Evolutionary conservation across 2,888 invertebrate species (phyloP).

Genomic region (Sympetrum striolatum): DNA sequence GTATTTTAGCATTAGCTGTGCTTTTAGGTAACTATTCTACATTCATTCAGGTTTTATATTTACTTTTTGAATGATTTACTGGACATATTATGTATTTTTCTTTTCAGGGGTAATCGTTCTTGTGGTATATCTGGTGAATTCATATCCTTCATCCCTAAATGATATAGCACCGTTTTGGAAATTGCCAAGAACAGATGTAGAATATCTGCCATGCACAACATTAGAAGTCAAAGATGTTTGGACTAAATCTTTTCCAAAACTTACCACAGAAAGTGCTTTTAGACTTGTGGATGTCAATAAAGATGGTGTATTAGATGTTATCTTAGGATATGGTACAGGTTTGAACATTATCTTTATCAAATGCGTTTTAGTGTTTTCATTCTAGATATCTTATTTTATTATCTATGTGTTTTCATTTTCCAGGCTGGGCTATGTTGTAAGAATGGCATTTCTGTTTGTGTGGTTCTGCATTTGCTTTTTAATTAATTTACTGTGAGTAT

Average conservation of each 20-base stretch:
- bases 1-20: slow-evolving; percentile 66
- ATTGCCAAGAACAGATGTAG: slow-evolving; percentile 51
- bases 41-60: background rate
- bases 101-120: slow-evolving; percentile 67
- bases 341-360: slow-evolving; percentile 46
- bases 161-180: slow-evolving; percentile 67
- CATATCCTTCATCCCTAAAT: slow-evolving; percentile 69
- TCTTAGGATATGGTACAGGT: slow-evolving; percentile 82
- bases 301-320: slow-evolving; percentile 74
- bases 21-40: slow-evolving; percentile 61
- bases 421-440: slow-evolving; percentile 24
- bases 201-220: slow-evolving; percentile 67
- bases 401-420: background rate
- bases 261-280: slow-evolving; percentile 77
- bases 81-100: slow-evolving; percentile 1
- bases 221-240: slow-evolving; percentile 69
- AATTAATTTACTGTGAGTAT: slow-evolving; percentile 45
- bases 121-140: slow-evolving; percentile 69
- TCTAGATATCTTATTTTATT: slow-evolving; percentile 33
- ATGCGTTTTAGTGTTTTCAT: background rate
- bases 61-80: slow-evolving; percentile 22
- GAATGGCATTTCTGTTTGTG: background rate
- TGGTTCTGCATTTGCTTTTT: slow-evolving; percentile 19
- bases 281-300: slow-evolving; percentile 74
- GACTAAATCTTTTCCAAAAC: slow-evolving; percentile 71